Conservation (phyloP, 2,888 invertebrate species). For the Ptychoptera contaminata region DNA sequence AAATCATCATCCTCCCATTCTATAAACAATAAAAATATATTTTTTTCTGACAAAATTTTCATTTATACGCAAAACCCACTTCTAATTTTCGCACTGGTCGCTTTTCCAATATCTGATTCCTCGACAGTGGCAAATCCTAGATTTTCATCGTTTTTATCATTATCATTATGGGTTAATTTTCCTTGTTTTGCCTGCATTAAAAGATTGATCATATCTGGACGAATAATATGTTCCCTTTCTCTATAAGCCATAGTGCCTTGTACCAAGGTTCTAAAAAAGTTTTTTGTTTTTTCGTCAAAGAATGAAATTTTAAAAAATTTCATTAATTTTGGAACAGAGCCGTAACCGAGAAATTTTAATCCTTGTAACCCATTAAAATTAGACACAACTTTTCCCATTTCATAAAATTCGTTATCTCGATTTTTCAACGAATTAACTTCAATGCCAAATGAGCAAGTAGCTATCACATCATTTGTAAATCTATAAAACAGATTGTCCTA, state of each 20-base stretch:
- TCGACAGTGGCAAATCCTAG: conserved; percentile 16
- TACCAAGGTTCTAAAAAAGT: background rate
- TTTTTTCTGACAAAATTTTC: too few species aligned
- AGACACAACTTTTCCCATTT: conserved; percentile 33
- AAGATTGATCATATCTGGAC: conserved; percentile 28
- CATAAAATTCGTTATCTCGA: conserved; percentile 19
- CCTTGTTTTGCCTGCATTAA: conserved; percentile 34
- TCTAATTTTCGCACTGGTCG: background rate
- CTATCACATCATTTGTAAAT: conserved; percentile 21
- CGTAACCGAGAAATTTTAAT: background rate
- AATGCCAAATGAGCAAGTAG: conserved; percentile 21
- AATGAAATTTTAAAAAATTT: background rate
- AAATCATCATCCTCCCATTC: conserved; percentile 35
- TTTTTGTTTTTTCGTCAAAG: background rate
- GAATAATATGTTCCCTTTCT: background rate
- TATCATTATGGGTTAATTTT: background rate
- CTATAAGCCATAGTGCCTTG: background rate
- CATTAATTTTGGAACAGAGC: background rate
- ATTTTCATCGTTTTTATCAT: background rate
- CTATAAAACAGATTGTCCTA: too few species aligned
- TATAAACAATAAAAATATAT: conserved; percentile 3
- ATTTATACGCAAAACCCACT: background rate
- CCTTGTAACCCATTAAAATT: conserved; percentile 19
- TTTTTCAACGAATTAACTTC: conserved; percentile 18
- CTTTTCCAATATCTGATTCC: conserved; percentile 12